A percentile compares a stretch with the other conserved stretches of the same genome.
These are phyloP conservation scores for Echiichthys vipera DNA, from an alignment of 2,797 vertebrate genomes.

Conservation along the genomic window DNA sequence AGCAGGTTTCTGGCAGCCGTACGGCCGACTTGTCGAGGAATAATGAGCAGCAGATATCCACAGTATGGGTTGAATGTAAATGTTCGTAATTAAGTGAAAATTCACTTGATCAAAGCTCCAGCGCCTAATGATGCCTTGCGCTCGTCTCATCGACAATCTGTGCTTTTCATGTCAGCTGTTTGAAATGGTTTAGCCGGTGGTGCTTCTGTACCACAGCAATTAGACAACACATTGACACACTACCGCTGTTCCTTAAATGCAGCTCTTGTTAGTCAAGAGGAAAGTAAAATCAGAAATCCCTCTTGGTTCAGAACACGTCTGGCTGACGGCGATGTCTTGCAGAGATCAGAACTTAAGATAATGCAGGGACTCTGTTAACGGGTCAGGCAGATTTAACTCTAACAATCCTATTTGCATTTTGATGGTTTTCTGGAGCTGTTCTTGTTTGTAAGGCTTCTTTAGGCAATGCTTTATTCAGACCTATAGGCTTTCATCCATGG, in stretches of 20 bases:
- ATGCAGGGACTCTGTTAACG: conserved; percentile 50
- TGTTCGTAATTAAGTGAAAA: conserved; percentile 70
- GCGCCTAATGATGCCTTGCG: conserved; percentile 68
- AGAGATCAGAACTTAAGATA: conserved; percentile 56
- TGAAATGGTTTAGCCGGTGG: conserved; percentile 61
- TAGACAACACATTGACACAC: conserved; percentile 70
- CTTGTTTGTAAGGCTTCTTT: conserved; percentile 44
- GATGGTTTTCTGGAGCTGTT: conserved; percentile 44
- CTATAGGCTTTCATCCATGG: conserved; percentile 54
- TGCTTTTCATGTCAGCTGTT: conserved; percentile 64
- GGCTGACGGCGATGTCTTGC: conserved; percentile 36
- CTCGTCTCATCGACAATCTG: conserved; percentile 60
- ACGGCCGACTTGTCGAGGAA: conserved; percentile 26
- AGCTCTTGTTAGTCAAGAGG: conserved; percentile 49
- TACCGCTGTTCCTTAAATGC: conserved; percentile 55
- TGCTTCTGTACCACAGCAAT: conserved; percentile 60
- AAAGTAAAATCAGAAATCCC: conserved; percentile 38
- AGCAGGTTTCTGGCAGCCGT: conserved; percentile 37
- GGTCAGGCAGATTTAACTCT: conserved; percentile 57
- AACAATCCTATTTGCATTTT: conserved; percentile 58
- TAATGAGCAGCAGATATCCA: conserved; percentile 69
- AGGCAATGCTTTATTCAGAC: conserved; percentile 47
- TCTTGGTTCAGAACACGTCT: conserved; percentile 31
- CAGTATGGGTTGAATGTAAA: conserved; percentile 61
- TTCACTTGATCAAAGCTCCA: conserved; percentile 71